Percentiles rank a stretch among this genome's conserved stretches.
Evolutionary conservation across 2,113 vertebrate species (phyloP).

Genomic region (Tragelaphus imberbis): DNA sequence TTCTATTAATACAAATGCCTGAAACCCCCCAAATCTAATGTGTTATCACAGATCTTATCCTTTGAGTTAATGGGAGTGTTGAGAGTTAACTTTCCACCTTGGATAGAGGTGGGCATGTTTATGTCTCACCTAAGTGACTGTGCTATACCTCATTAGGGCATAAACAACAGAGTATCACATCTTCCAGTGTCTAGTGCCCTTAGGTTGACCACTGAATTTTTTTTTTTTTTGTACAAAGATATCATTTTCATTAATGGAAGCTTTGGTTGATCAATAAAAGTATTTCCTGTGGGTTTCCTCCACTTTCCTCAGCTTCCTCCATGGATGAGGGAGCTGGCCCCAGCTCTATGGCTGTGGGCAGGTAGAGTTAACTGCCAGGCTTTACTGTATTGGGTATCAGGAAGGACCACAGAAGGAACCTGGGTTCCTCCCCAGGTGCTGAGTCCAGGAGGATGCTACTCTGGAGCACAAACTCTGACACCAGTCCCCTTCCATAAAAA

Average conservation of each 20-base stretch:
- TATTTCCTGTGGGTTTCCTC: not conserved
- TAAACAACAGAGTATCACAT: accelerated
- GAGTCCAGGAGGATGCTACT: not conserved
- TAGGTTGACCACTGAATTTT: not conserved
- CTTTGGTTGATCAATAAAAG: not conserved
- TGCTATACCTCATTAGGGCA: not conserved
- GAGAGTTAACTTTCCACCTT: not conserved
- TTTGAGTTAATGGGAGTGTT: no score
- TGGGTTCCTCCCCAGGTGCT: not conserved
- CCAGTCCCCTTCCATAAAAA: accelerated
- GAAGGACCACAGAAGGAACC: not conserved
- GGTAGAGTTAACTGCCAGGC: no score
- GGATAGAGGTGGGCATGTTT: not conserved
- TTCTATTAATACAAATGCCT: not conserved
- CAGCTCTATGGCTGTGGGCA: not conserved
- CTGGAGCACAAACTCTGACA: not conserved
- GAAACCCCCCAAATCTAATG: not conserved
- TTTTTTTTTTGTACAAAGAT: no score
- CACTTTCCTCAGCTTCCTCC: not conserved
- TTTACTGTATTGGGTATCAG: no score
- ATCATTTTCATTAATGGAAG: not conserved
- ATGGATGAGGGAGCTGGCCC: not conserved
- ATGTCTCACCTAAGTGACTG: not conserved
- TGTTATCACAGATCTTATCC: no score
- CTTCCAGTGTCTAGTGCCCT: accelerated